phyloP scores from a whole-genome alignment of 1,140 invertebrate species.

The Drosophila cardini region DNA sequence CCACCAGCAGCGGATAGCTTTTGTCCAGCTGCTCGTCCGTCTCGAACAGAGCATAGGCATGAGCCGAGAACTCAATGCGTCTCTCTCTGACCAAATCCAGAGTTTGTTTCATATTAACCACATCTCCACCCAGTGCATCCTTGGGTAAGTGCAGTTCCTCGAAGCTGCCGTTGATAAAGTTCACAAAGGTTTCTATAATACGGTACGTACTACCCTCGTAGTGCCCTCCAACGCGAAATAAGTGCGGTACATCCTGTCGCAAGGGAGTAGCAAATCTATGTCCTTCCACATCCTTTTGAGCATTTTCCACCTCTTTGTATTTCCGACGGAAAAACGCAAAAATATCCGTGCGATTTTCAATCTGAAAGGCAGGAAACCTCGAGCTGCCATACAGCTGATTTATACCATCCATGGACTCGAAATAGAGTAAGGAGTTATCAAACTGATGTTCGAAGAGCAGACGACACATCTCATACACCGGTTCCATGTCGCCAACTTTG shows the following conservation, averaged over 20 bases:
- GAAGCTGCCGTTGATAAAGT: constrained; percentile 66
- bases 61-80: constrained; percentile 65
- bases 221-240: constrained; percentile 43
- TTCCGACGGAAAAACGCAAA: background rate
- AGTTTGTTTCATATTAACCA: constrained; percentile 68
- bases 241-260: constrained; percentile 63
- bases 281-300: constrained; percentile 57
- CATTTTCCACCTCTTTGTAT: constrained; percentile 11
- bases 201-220: constrained; percentile 69
- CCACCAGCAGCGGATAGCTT: constrained; percentile 71
- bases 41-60: constrained; percentile 76
- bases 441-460: constrained; percentile 56
- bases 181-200: constrained; percentile 66
- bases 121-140: constrained; percentile 60
- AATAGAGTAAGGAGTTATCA: constrained; percentile 67
- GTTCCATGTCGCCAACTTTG: constrained; percentile 50
- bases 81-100: constrained; percentile 63
- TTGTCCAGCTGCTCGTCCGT: constrained; percentile 66
- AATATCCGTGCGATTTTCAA: constrained; percentile 65
- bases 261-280: constrained; percentile 65
- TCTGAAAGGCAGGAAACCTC: constrained; percentile 42
- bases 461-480: constrained; percentile 41
- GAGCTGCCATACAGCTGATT: constrained; percentile 62
- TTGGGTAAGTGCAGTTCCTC: constrained; percentile 36
- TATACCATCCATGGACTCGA: constrained; percentile 34